phyloP scores from a whole-genome alignment of 2,113 vertebrate species.

The Chloropsis hardwickii region DNA sequence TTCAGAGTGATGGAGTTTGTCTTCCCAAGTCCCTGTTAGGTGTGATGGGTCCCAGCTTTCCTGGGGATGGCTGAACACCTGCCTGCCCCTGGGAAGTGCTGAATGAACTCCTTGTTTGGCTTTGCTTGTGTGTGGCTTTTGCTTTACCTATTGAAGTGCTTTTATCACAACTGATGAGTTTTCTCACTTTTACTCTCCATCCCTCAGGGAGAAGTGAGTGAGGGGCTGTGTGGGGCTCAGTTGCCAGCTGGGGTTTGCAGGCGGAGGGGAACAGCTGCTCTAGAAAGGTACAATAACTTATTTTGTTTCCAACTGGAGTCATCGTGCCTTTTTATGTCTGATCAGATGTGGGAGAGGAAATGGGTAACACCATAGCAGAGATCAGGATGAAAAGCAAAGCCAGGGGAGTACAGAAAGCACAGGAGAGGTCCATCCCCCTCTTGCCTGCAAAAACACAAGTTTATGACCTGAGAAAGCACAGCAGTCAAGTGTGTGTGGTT shows the following conservation, averaged over 20 bases:
- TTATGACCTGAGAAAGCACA: not conserved
- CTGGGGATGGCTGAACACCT: not conserved
- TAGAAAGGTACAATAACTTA: not conserved
- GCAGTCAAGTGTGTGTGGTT: not conserved
- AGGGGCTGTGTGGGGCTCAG: not conserved
- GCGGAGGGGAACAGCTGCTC: not conserved
- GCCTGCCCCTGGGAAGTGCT: not conserved
- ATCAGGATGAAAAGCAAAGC: not conserved
- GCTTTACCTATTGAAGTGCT: not conserved
- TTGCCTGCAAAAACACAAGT: not conserved
- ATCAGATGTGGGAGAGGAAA: not conserved
- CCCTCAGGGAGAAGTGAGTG: not conserved
- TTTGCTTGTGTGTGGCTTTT: not conserved
- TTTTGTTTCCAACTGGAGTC: not conserved
- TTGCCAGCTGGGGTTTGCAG: not conserved
- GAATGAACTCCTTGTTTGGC: not conserved
- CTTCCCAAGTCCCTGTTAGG: not conserved
- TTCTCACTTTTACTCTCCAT: not conserved
- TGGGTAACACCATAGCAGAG: not conserved
- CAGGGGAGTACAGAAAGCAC: not conserved
- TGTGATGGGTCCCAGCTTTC: not conserved
- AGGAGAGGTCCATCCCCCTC: not conserved
- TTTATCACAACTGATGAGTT: not conserved
- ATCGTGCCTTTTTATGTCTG: not conserved
- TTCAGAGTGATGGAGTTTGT: not conserved